Percentiles rank a stretch among this genome's conserved stretches.
Evolutionary conservation across 2,113 vertebrate species (phyloP).

Genomic region (Dicaeum eximium): DNA sequence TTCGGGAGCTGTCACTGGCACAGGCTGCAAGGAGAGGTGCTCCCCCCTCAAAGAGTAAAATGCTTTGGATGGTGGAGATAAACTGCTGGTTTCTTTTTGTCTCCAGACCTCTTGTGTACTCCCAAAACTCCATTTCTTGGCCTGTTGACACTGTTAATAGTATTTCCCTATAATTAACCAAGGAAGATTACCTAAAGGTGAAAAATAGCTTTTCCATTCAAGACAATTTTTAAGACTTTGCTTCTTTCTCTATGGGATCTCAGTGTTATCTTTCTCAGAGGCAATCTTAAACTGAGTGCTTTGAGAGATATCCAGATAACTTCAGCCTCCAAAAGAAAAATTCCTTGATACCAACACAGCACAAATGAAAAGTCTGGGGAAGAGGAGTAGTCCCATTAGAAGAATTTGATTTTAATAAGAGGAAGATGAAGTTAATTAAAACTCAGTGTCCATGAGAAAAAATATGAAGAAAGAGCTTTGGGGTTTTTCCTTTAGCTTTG

Average conservation of each 20-base stretch:
- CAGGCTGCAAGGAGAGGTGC: background rate
- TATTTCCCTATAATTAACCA: background rate
- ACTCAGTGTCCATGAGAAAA: background rate
- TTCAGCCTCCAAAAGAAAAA: background rate
- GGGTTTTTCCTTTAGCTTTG: slow-evolving; percentile 49
- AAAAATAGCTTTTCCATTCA: background rate
- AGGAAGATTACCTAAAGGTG: background rate
- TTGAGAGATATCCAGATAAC: background rate
- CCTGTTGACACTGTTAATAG: background rate
- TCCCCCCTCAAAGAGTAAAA: background rate
- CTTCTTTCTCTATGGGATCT: background rate
- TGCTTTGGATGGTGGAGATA: background rate
- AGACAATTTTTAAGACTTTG: background rate
- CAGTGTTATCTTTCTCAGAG: background rate
- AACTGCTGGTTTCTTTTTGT: background rate
- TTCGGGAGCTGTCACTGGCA: background rate
- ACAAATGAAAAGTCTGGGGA: background rate
- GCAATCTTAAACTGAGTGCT: background rate
- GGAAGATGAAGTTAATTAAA: slow-evolving; percentile 68
- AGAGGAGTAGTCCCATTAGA: background rate
- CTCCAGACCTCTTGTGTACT: background rate
- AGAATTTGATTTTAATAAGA: slow-evolving; percentile 56
- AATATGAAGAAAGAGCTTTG: background rate
- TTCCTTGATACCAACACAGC: background rate
- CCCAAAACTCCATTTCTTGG: background rate